Evolutionary conservation across 2,888 invertebrate species (phyloP), one percentile per base, ranked within the genome.

Genomic region (Aphidoletes aphidimyza): DNA sequence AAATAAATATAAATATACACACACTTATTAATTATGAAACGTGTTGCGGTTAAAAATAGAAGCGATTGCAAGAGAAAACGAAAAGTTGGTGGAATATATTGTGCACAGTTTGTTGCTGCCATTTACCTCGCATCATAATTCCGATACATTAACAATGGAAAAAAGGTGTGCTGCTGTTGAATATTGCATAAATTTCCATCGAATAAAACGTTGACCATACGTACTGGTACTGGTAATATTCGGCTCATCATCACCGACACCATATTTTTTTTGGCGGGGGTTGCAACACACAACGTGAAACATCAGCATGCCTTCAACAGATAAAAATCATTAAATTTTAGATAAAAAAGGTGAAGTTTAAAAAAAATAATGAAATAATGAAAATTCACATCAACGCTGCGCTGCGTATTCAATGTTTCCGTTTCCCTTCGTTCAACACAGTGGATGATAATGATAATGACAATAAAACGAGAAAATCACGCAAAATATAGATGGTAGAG

Each of bases 11-110:
- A 47, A 47, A 47, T 1, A 5, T 6, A 22, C 5, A 69, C 26
- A 69, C 8, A 69, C 17, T 69, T 69, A 69, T 69, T 69, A 69
- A 69, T 69, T 69, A 69, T 69, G 34, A 69, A 69, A 69, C 14
- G 69, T 69, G 69, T 69, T 69, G 69, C 69, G 69, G 34, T 69
- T n/a, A 54, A 69, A 69, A 69, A 69, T 69, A 69, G 69, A 69
- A 54, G n/a, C n/a, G n/a, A n/a, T n/a, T n/a, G n/a, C n/a, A n/a
- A n/a, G 8, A 42, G 42, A 42, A 42, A 42, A 42, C 6, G 14
- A 42, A 42, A 42, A 42, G 6, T 42, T 42, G 42, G 42, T 9
- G 42, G 42, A 42, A 42, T 6, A 42, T n/a, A n/a, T n/a, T n/a
- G n/a, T n/a, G n/a, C n/a, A n/a, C n/a, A n/a, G n/a, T n/a, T n/a